These are phyloP conservation scores for Upupa epops DNA, from an alignment of 2,113 vertebrate species.

Conservation along the genomic window DNA sequence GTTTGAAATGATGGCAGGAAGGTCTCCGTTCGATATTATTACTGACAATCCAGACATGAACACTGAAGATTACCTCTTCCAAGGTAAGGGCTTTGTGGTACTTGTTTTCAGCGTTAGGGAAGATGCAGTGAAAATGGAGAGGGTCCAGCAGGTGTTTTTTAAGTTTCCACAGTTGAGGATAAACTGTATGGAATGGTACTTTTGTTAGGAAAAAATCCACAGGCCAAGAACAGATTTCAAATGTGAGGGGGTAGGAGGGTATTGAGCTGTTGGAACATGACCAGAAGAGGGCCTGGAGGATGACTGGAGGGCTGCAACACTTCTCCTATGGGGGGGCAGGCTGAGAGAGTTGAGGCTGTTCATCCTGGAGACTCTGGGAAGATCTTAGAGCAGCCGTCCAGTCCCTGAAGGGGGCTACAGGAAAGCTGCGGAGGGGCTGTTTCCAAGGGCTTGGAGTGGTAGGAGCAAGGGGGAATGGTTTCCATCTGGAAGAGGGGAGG, in stretches of 20 bases:
- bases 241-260: background rate
- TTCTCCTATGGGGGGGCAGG: no score
- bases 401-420: no score
- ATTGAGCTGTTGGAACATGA: no score
- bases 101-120: background rate
- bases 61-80: constrained; percentile 99
- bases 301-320: no score
- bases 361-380: no score
- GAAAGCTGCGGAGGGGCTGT: no score
- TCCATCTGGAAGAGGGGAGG: no score
- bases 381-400: no score
- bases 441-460: no score
- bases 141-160: background rate
- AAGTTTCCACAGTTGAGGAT: background rate
- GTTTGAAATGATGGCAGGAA: constrained; percentile 99
- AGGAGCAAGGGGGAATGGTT: no score
- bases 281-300: no score
- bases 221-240: background rate
- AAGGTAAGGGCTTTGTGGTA: constrained; percentile 76
- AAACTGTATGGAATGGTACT: background rate
- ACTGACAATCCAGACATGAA: constrained; percentile 99
- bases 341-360: no score
- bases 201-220: background rate
- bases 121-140: rapidly evolving
- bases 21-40: constrained; percentile 97